Evolutionary conservation across 2,113 vertebrate species (phyloP), one percentile per base, ranked within the genome.

Genomic region (Microcebus murinus): DNA sequence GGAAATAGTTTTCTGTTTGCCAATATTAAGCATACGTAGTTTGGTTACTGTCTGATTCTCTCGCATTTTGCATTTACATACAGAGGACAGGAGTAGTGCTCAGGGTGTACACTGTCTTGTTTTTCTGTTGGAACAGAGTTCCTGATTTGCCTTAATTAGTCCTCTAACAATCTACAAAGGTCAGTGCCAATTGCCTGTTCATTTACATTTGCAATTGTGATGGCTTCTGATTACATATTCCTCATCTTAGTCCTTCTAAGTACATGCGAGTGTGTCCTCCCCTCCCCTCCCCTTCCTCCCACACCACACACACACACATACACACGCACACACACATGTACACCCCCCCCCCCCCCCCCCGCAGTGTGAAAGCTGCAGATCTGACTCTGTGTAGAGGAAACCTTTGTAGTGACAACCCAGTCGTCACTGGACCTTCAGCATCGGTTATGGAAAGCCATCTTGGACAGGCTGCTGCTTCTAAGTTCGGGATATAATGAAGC

Each of bases 111-210:
- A 82, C 96, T 82, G 95, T 97, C 98, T 98, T 98, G 97, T 92
- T 98, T 98, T 97, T 93, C 93, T 98, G 96, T 97, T 98, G 97
- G 97, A 98, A 94, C 87, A 94, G 98, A 96, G 97, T 84, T 90
- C 97, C 98, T 98, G 98, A 98, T 98, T 98, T 98, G 98, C 98
- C 98, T 98, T 99, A 98, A 98, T 99, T 98, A 99, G 98, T 98
- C 98, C 98, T 99, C 98, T 98, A 98, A 98, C 98, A 98, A 98
- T 98, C 98, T 98, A 83, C 98, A 98, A 98, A 98, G 98, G 98
- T 98, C 98, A 98, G 98, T 97, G 98, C 98, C 98, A 98, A 98
- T 98, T 99, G 98, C 97, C 96, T 98, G 97, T 97, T 98, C 98
- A 98, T 98, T 98, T 99, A 97, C 98, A 98, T 99, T 98, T 98